phyloP scores from a whole-genome alignment of 2,113 vertebrate species.

The Tyto alba region DNA sequence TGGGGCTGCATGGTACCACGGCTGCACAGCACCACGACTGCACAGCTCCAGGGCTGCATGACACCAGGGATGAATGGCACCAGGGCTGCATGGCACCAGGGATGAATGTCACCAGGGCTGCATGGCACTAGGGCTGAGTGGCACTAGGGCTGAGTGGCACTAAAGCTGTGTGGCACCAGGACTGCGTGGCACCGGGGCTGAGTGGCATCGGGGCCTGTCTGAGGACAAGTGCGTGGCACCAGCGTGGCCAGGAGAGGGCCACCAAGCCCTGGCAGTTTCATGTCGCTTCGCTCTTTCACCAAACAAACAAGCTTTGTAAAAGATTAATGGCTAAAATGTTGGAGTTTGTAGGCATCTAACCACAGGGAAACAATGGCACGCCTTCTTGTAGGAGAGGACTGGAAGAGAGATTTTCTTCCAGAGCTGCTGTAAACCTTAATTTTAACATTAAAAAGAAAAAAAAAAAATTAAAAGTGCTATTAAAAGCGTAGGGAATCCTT shows the following conservation, averaged over 20 bases:
- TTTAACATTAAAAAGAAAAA: background rate
- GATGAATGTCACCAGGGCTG: too few species aligned
- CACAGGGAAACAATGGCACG: background rate
- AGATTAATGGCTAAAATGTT: background rate
- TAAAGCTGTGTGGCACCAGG: too few species aligned
- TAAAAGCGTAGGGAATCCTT: background rate
- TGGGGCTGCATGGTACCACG: too few species aligned
- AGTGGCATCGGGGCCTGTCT: too few species aligned
- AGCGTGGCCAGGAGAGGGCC: slow-evolving; percentile 51
- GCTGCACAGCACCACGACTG: too few species aligned
- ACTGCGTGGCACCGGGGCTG: too few species aligned
- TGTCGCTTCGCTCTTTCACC: background rate
- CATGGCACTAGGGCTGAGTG: too few species aligned
- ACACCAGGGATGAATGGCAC: too few species aligned
- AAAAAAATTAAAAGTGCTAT: background rate
- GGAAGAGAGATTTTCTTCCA: accelerated
- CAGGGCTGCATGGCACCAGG: too few species aligned
- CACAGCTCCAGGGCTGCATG: too few species aligned
- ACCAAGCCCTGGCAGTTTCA: slow-evolving; percentile 24
- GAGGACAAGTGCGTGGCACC: background rate
- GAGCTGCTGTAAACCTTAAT: background rate
- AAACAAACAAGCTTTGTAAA: background rate
- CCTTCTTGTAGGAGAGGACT: background rate
- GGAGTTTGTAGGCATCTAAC: background rate
- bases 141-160: too few species aligned